Evolutionary conservation across 2,113 vertebrate species (phyloP), one percentile per base, ranked within the genome.

Genomic region (Eolophus roseicapilla): DNA sequence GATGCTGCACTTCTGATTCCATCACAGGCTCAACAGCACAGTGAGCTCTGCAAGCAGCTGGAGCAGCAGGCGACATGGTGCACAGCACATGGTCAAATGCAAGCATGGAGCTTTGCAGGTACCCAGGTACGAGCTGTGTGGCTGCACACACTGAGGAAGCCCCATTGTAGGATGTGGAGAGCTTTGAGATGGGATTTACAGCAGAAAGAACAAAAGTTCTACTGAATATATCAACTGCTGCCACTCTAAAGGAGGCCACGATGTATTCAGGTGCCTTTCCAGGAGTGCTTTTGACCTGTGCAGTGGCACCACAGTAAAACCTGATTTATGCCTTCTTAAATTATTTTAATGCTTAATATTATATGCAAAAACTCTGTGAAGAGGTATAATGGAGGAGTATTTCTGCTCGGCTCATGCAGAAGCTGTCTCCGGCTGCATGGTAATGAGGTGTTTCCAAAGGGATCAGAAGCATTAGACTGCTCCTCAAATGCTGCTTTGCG

Each of bases 291-390:
- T 95, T 70, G 55, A 33, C 71, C 68, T 67, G 7, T 25, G 24
- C 79, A 78, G 37, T 78, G 35, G 80, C 63, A 83, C 47, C 21
- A 57, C 57, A 84, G 59, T 95, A 95, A 90, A 92, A 86, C 47
- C 29, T 86, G 82, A 96, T 93, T 95, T 95, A 92, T 88, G 53
- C 55, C 86, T 92, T 90, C 88, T 91, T 94, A 94, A 68, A 68
- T 95, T 88, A 94, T 90, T 90, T 81, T 92, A 96, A 94, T 96
- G 80, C 37, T 90, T 88, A 75, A 90, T 93, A 84, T 93, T 93
- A 62, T 60, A 93, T 94, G 93, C 88, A 92, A 94, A 96, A 95
- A 41, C 47, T 75, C 90, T 20, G 37, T 47, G 65, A 88, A 82
- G 74, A 95, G 81, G 18, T 86, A 57, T 75, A 86, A 68, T 60